Evolutionary conservation across 1,140 invertebrate species (phyloP).

Genomic region (Leptinotarsa undecemlineata): DNA sequence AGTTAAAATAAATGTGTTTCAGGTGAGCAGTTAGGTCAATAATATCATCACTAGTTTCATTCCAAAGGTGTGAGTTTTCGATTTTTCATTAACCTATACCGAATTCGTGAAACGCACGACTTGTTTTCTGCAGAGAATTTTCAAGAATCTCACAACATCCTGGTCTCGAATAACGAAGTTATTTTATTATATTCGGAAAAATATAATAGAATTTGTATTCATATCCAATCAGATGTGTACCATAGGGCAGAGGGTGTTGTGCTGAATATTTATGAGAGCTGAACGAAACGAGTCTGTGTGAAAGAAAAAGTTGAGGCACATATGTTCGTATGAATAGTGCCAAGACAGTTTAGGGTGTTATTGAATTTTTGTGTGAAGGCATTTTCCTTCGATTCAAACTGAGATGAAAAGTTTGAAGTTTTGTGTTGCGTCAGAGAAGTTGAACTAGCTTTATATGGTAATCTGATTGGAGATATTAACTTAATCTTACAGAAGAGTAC

Average conservation of each 20-base stretch:
- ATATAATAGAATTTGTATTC: constrained; percentile 1
- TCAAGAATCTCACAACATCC: not conserved
- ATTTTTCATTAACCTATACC: not conserved
- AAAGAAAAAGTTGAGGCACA: constrained; percentile 7
- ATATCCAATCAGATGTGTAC: not conserved
- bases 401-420: not conserved
- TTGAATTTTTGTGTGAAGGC: not conserved
- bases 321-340: not conserved
- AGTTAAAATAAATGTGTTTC: no score
- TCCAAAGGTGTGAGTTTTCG: not conserved
- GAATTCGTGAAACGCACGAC: not conserved
- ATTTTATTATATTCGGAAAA: not conserved
- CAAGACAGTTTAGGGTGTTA: not conserved
- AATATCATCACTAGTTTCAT: not conserved
- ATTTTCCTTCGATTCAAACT: not conserved
- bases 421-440: not conserved
- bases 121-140: not conserved
- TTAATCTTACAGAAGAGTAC: no score
- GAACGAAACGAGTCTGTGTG: not conserved
- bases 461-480: not conserved
- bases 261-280: not conserved
- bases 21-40: no score
- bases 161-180: not conserved
- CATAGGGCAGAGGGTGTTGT: not conserved
- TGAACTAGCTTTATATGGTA: not conserved